Evolutionary conservation across 2,113 vertebrate genomes (phyloP).

Genomic region (Proteles cristata): DNA sequence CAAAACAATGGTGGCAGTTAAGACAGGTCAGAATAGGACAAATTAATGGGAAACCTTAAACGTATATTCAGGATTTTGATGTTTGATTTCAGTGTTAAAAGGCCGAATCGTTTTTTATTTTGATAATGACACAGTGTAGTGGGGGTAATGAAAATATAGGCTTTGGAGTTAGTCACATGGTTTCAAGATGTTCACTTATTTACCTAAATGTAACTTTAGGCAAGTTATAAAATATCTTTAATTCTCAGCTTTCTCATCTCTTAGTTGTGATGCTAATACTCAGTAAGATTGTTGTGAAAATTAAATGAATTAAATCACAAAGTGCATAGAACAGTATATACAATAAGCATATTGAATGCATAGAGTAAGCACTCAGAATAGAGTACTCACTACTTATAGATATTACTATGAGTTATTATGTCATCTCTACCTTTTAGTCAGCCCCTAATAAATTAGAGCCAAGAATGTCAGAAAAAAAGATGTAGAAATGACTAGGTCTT

Average conservation of each 20-base stretch:
- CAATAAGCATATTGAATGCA: not conserved
- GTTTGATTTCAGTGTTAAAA: constrained; percentile 18
- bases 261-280: not conserved
- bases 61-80: not conserved
- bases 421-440: not conserved
- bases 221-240: constrained; percentile 9
- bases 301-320: constrained; percentile 46
- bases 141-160: not conserved
- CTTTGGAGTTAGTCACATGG: not conserved
- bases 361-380: not conserved
- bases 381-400: not conserved
- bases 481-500: not conserved
- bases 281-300: not conserved
- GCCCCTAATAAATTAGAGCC: not conserved
- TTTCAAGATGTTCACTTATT: not conserved
- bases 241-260: not conserved
- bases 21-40: not conserved
- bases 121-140: not conserved
- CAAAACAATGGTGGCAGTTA: not conserved
- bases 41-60: not conserved
- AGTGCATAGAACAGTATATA: not conserved
- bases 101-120: constrained; percentile 14
- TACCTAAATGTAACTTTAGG: not conserved
- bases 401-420: not conserved
- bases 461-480: not conserved